Evolutionary conservation across 2,797 vertebrate genomes (phyloP), one percentile per base, ranked within the genome.

Genomic region (Falco biarmicus): DNA sequence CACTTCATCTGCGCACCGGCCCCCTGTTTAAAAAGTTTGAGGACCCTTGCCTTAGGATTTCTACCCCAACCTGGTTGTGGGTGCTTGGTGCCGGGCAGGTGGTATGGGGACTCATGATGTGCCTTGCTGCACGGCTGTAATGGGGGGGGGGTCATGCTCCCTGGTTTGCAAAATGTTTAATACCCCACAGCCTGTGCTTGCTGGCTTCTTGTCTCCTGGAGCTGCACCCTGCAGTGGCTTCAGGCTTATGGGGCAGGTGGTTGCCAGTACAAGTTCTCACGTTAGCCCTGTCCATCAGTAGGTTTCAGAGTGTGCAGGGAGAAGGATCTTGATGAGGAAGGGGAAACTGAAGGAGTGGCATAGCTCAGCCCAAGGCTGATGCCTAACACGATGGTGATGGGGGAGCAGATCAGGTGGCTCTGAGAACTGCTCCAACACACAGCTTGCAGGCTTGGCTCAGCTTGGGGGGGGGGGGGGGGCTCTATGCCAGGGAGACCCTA

Each of bases 361-460:
- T 34, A 22, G 43, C 51, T 59, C 29, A 56, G 31, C 15, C 15
- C 47, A 61, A 47, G 51, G 22, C 37, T 64, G 8, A 32, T n/a
- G 22, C 26, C 12, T 70, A 68, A n/a, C 3, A 3, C 1, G 3
- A 12, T 39, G 60, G 22, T 5, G 2, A 43, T 6, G 13, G 16
- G 2, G 9, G 6, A 10, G 3, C n/a, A 80, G 37, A 47, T 10
- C 1, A 0, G 9, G 24, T 29, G 37, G 20, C 63, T 69, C 29
- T 32, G 29, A 69, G 32, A 59, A 21, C 34, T 79, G 16, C 31
- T 70, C 14, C n/a, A 59, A 24, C 26, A 24, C 32, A 25, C 17
- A 59, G 17, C 34, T 37, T 37, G 34, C 22, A 53, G 28, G 10
- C 56, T 66, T 41, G 13, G 21, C 39, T 71, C n/a, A 68, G 21